These are phyloP conservation scores for Diplolepis rosae DNA, from an alignment of 2,888 invertebrate species.

Conservation along the genomic window DNA sequence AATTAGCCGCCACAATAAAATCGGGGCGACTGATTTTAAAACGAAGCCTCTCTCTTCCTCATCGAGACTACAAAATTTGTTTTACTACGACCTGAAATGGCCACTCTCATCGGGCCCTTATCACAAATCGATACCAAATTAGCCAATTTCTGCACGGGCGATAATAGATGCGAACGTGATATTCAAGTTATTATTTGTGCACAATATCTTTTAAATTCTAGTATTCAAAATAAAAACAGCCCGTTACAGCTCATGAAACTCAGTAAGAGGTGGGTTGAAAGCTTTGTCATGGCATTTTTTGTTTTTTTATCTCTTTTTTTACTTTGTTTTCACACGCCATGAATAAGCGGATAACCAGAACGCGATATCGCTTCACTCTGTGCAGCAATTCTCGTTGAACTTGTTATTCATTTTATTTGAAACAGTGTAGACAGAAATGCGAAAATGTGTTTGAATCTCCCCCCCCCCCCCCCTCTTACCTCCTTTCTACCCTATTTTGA, in stretches of 20 bases:
- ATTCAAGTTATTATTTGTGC: background rate
- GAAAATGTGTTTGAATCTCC: constrained; percentile 29
- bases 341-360: constrained; percentile 26
- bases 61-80: too few species aligned
- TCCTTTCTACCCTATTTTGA: background rate
- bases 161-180: background rate
- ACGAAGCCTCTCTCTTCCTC: too few species aligned
- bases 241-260: constrained; percentile 25
- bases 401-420: constrained; percentile 16
- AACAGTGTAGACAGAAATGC: constrained; percentile 17
- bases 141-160: too few species aligned
- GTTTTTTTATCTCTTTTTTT: background rate
- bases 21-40: too few species aligned
- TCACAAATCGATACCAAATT: too few species aligned
- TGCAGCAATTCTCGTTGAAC: constrained; percentile 10
- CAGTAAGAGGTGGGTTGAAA: constrained; percentile 7
- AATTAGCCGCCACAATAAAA: too few species aligned
- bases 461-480: background rate
- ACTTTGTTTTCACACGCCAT: constrained; percentile 8
- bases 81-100: too few species aligned
- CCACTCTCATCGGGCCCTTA: too few species aligned
- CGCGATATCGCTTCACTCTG: constrained; percentile 9
- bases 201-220: background rate
- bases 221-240: background rate
- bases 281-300: constrained; percentile 18